A percentile compares a stretch with the other conserved stretches of the same genome.
phyloP scores from a whole-genome alignment of 2,888 invertebrate genomes.

The Tinea semifulvella region DNA sequence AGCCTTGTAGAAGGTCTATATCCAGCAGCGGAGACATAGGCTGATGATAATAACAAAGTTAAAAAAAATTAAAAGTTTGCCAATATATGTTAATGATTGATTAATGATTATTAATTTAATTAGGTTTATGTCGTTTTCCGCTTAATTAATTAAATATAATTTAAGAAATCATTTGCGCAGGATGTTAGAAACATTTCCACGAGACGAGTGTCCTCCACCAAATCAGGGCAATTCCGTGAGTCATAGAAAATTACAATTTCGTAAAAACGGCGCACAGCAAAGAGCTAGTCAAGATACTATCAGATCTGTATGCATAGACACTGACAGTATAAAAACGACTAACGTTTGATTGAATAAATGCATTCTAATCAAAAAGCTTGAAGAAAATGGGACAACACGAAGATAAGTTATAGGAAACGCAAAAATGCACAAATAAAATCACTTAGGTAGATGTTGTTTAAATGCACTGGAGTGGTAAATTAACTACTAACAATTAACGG shows the following conservation, averaged over 20 bases:
- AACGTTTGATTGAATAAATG: slow-evolving; percentile 13
- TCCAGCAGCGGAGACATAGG: no score
- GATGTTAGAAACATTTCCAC: slow-evolving; percentile 5
- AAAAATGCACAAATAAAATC: no score
- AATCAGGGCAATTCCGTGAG: slow-evolving; percentile 6
- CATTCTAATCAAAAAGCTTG: not conserved
- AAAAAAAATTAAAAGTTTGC: no score
- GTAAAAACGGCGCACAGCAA: slow-evolving; percentile 16
- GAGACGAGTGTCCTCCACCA: not conserved
- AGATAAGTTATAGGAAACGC: no score
- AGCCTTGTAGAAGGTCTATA: no score
- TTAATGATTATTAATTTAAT: no score
- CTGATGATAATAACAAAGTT: no score
- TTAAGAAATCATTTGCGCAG: slow-evolving; percentile 11
- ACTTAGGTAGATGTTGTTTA: not conserved
- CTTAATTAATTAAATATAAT: no score
- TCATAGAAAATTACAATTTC: slow-evolving; percentile 10
- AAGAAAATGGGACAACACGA: no score
- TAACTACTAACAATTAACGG: no score
- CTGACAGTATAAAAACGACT: slow-evolving; percentile 24
- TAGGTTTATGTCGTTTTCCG: no score
- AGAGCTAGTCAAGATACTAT: slow-evolving; percentile 38
- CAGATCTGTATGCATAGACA: slow-evolving; percentile 24
- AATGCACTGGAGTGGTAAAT: not conserved
- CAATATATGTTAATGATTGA: no score